Evolutionary conservation across 2,113 vertebrate species (phyloP).

Genomic region (Aix galericulata): DNA sequence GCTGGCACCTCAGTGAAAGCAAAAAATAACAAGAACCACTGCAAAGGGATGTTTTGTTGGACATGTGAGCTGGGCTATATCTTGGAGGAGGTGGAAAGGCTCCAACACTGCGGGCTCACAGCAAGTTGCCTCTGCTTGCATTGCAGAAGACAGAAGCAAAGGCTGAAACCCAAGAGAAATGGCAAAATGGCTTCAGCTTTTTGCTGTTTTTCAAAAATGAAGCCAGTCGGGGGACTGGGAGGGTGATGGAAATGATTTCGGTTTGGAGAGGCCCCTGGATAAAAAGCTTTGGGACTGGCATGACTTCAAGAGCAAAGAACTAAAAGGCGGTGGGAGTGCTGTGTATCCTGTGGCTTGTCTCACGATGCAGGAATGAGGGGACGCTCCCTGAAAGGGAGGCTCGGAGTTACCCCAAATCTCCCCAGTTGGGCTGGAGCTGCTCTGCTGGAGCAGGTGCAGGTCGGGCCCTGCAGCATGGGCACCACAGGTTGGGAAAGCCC

Average conservation of each 20-base stretch:
- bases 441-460: background rate
- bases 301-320: background rate
- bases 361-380: background rate
- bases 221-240: background rate
- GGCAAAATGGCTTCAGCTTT: background rate
- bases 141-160: background rate
- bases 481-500: background rate
- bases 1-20: background rate
- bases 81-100: background rate
- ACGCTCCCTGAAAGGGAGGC: background rate
- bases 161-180: background rate
- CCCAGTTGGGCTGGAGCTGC: accelerated
- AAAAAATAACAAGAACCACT: accelerated
- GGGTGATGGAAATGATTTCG: background rate
- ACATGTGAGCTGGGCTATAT: background rate
- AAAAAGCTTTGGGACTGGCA: background rate
- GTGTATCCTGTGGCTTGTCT: background rate
- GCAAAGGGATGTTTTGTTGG: background rate
- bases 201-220: background rate
- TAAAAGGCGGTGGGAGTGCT: background rate
- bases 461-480: accelerated
- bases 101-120: background rate
- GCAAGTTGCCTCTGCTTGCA: background rate
- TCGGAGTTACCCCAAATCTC: background rate
- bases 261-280: background rate